These are phyloP conservation scores for Drosophila greeni DNA, from an alignment of 2,888 invertebrate species.

Conservation along the genomic window DNA sequence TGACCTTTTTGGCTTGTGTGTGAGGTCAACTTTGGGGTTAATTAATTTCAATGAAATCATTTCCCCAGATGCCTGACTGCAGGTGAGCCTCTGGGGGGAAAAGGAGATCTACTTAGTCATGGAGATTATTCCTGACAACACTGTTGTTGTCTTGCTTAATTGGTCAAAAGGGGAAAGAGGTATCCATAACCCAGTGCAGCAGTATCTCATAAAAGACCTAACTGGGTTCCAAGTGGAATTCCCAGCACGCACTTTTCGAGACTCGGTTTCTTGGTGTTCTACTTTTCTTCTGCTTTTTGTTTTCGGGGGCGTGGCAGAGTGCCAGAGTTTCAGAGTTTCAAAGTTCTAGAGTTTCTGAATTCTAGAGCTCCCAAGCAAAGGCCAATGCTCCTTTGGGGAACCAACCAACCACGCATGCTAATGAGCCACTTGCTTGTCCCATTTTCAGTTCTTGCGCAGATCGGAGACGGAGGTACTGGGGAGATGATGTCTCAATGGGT, in stretches of 20 bases:
- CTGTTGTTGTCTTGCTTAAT: not conserved
- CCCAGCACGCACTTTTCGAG: conserved; percentile 57
- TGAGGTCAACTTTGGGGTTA: conserved; percentile 64
- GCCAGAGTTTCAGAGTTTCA: not conserved
- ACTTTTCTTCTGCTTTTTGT: conserved; percentile 43
- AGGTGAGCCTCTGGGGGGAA: not conserved
- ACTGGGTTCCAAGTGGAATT: conserved; percentile 36
- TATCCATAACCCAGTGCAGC: conserved; percentile 6
- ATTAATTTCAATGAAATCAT: conserved; percentile 70
- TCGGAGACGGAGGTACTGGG: too few species aligned
- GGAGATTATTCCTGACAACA: not conserved
- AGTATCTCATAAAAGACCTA: conserved; percentile 6
- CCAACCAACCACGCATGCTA: conserved; percentile 56
- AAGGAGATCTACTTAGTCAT: not conserved
- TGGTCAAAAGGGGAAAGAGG: not conserved
- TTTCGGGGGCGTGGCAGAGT: conserved; percentile 18
- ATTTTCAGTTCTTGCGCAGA: conserved; percentile 1
- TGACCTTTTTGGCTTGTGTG: conserved; percentile 32
- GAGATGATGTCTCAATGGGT: too few species aligned
- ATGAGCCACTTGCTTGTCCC: conserved; percentile 51
- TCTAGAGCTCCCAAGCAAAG: too few species aligned
- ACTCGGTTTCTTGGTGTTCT: conserved; percentile 49
- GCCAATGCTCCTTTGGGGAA: conserved; percentile 61
- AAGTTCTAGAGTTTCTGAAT: not conserved
- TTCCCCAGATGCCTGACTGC: conserved; percentile 34